phyloP scores from a whole-genome alignment of 2,888 invertebrate species.

The Cynaeus angustus region DNA sequence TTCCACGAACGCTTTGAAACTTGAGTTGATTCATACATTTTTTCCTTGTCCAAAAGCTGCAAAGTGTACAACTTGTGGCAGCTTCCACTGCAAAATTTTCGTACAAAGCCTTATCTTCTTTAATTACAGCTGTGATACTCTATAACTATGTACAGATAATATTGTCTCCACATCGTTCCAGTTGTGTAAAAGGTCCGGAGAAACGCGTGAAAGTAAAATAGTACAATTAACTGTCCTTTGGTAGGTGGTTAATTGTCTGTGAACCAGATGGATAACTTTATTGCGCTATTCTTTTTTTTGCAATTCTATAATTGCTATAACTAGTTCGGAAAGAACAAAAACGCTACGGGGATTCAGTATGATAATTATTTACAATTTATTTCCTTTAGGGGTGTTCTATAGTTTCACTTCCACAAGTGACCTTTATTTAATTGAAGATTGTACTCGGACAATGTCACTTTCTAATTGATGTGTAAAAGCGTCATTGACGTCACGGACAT shows the following conservation, averaged over 20 bases:
- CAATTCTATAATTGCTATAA: too few relatives aligned
- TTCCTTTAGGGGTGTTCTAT: background rate
- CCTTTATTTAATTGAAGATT: background rate
- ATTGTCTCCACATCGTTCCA: background rate
- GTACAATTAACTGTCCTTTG: background rate
- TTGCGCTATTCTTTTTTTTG: background rate
- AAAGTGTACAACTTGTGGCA: too few relatives aligned
- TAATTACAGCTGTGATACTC: too few relatives aligned
- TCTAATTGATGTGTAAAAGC: background rate
- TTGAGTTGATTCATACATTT: too few relatives aligned
- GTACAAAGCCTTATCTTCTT: too few relatives aligned
- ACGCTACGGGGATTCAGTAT: too few relatives aligned
- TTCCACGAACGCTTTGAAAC: too few relatives aligned
- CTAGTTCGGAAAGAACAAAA: too few relatives aligned
- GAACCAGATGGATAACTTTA: background rate
- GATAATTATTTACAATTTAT: too few relatives aligned
- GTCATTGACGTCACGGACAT: background rate
- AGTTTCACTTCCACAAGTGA: background rate
- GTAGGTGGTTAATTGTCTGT: background rate
- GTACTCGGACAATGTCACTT: background rate
- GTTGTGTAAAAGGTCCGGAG: background rate
- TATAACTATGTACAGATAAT: background rate
- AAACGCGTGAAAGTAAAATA: conserved; percentile 1
- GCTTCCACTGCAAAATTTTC: too few relatives aligned
- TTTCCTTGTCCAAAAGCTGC: too few relatives aligned